Percentiles rank a stretch among this genome's conserved stretches.
Evolutionary conservation across 2,113 vertebrate species (phyloP).

Genomic region (Polypterus senegalus): DNA sequence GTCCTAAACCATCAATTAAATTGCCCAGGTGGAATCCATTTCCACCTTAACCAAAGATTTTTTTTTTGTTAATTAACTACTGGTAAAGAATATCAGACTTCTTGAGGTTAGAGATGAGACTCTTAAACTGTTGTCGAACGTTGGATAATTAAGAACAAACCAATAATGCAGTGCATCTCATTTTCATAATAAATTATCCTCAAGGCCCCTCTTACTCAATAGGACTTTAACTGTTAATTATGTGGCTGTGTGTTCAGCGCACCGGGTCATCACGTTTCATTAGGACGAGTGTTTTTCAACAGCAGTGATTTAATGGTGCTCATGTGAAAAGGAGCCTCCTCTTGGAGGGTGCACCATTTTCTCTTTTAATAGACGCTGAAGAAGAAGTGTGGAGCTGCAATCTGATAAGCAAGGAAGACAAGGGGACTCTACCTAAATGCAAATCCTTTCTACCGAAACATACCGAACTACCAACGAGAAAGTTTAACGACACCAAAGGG

Average conservation of each 20-base stretch:
- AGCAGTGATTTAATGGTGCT: not conserved
- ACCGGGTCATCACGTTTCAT: not conserved
- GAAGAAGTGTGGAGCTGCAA: no score
- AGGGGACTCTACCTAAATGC: no score
- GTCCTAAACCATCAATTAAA: slow-evolving; percentile 37
- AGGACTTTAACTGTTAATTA: slow-evolving; percentile 20
- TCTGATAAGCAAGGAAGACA: no score
- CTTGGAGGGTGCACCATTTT: no score
- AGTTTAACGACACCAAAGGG: no score
- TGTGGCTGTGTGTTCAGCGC: slow-evolving; percentile 6
- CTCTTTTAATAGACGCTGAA: no score
- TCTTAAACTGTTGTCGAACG: slow-evolving; percentile 43
- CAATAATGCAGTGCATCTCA: slow-evolving; percentile 21
- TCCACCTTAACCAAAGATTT: slow-evolving; percentile 29
- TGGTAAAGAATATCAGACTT: slow-evolving; percentile 42
- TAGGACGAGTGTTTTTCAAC: not conserved
- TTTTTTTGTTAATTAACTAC: slow-evolving; percentile 50
- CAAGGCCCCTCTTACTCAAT: slow-evolving; percentile 24
- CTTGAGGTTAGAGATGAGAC: slow-evolving; percentile 37
- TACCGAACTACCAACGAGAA: no score
- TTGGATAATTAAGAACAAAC: slow-evolving; percentile 40
- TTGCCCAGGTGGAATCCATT: slow-evolving; percentile 36
- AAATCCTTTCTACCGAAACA: no score
- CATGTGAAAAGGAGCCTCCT: not conserved
- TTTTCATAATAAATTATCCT: slow-evolving; percentile 47